Evolutionary conservation across 2,113 vertebrate species (phyloP), one percentile per base, ranked within the genome.

Genomic region (Mesembrinibis cayennensis): DNA sequence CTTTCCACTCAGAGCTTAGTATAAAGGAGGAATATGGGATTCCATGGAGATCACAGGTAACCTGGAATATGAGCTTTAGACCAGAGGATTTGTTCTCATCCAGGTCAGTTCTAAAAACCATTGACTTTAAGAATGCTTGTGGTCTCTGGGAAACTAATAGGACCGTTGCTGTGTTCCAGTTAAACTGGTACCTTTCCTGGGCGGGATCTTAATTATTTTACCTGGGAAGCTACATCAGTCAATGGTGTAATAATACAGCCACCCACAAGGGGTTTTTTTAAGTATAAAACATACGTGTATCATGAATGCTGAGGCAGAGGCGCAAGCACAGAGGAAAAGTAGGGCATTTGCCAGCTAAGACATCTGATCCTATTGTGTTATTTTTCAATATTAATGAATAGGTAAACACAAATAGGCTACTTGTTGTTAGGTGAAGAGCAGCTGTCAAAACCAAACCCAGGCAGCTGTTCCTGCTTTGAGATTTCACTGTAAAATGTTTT

Each of bases 371-470:
- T 69, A 42, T 78, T 95, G 89, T 84, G 81, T 26, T 92, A 65
- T 90, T 91, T 78, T 89, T 91, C 82, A 90, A 58, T 93, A 89
- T 95, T 84, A 94, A 93, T 86, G 86, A 97, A 63, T 55, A 94
- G 90, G 78, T 87, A 92, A 93, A 96, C 74, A 91, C 83, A 88
- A 95, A 95, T 32, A 87, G 59, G 56, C 67, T 89, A 9, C 81
- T 91, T 58, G 25, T 87, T 90, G 32, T 74, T 61, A 90, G 30
- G 63, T 77, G 67, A 88, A 91, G 47, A 85, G 61, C 93, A 94
- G 80, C 81, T 96, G 81, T 90, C 93, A 93, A 87, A 93, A 63
- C 13, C 38, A 67, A 83, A n/a, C 50, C 44, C 65, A 61, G 69
- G 72, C 78, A 95, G 52, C 69, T 82, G 53, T 50, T 94, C 58